These are phyloP conservation scores for Desoria tigrina DNA, from an alignment of 2,888 invertebrate genomes.

Conservation along the genomic window DNA sequence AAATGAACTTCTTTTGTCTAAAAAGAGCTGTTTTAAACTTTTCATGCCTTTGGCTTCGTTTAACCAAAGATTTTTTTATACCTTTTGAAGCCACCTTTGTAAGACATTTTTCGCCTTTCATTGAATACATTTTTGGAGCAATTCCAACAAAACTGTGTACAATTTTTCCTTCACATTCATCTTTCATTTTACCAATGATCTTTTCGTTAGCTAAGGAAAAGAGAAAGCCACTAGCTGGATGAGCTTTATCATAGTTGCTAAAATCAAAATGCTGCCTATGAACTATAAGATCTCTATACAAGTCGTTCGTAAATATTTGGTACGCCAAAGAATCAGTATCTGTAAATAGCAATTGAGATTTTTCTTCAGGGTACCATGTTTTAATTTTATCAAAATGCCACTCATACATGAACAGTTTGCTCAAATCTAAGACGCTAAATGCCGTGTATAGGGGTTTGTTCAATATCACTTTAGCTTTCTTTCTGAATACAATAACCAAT, in stretches of 20 bases:
- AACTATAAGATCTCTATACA: slow-evolving; percentile 24
- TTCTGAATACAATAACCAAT: not conserved
- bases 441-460: slow-evolving; percentile 17
- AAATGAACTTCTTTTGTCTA: slow-evolving; percentile 7
- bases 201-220: slow-evolving; percentile 44
- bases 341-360: slow-evolving; percentile 20
- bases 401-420: slow-evolving; percentile 24
- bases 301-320: slow-evolving; percentile 25
- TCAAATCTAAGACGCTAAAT: slow-evolving; percentile 22
- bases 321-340: slow-evolving; percentile 46
- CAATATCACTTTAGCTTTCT: too few species aligned
- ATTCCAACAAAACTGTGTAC: slow-evolving; percentile 49
- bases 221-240: slow-evolving; percentile 1
- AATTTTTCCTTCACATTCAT: slow-evolving; percentile 43
- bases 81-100: slow-evolving; percentile 37
- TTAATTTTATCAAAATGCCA: slow-evolving; percentile 34
- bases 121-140: slow-evolving; percentile 33
- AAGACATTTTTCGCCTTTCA: slow-evolving; percentile 2
- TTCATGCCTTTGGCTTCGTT: slow-evolving; percentile 2
- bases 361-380: slow-evolving; percentile 19
- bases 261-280: slow-evolving; percentile 30
- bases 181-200: slow-evolving; percentile 51
- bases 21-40: slow-evolving; percentile 20
- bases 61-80: slow-evolving; percentile 20
- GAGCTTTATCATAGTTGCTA: slow-evolving; percentile 29